phyloP scores from a whole-genome alignment of 2,888 invertebrate genomes.

The Trissoscelio sp. region DNA sequence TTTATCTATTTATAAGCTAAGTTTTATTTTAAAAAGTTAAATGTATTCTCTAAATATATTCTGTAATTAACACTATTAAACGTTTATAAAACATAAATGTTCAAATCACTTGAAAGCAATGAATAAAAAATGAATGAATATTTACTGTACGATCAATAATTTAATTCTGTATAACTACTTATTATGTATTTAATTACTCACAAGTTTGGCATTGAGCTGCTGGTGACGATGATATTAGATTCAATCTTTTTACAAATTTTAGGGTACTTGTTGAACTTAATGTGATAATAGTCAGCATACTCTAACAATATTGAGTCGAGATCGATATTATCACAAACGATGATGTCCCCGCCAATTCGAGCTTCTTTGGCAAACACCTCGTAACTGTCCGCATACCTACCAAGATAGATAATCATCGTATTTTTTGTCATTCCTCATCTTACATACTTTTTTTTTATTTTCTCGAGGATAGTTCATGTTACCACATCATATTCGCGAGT shows the following conservation, averaged over 20 bases:
- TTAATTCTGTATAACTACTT: too few species aligned
- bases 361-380: conserved; percentile 89
- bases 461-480: conserved; percentile 6
- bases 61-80: too few species aligned
- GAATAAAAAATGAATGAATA: too few species aligned
- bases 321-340: conserved; percentile 96
- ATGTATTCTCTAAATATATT: too few species aligned
- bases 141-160: too few species aligned
- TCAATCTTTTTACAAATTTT: conserved; percentile 88
- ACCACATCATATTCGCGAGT: conserved; percentile 23
- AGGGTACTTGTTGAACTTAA: conserved; percentile 94
- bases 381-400: conserved; percentile 86
- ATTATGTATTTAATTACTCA: conserved; percentile 51
- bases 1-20: too few species aligned
- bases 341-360: conserved; percentile 87
- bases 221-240: conserved; percentile 42
- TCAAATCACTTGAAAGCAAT: too few species aligned
- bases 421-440: conserved; percentile 7
- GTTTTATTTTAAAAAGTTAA: too few species aligned
- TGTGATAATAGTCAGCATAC: conserved; percentile 93
- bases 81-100: too few species aligned
- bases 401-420: conserved; percentile 17
- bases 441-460: conserved; percentile 14
- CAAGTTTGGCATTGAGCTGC: conserved; percentile 68
- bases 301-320: conserved; percentile 94